Evolutionary conservation across 2,113 vertebrate species (phyloP).

Genomic region (Dipodomys ordii): DNA sequence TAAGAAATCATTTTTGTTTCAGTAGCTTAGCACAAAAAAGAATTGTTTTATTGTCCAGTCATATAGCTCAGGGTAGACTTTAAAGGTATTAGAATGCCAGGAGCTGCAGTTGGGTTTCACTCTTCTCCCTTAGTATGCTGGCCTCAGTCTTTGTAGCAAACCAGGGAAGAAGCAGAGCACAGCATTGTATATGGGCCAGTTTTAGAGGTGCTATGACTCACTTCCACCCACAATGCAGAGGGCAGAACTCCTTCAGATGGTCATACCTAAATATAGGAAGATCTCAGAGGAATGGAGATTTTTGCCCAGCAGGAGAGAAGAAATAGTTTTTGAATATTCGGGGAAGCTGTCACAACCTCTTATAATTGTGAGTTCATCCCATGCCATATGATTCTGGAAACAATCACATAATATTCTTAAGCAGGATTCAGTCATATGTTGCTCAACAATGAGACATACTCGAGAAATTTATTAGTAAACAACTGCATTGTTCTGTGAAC

Average conservation of each 20-base stretch:
- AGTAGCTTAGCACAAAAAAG: not conserved
- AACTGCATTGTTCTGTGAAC: not conserved
- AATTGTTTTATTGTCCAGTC: not conserved
- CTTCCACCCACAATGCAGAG: not conserved
- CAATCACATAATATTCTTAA: not conserved
- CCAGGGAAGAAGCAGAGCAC: not conserved
- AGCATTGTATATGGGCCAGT: not conserved
- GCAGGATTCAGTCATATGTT: not conserved
- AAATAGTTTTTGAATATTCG: conserved; percentile 21
- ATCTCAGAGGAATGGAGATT: not conserved
- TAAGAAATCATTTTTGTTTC: not conserved
- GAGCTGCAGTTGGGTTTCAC: not conserved
- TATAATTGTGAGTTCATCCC: not conserved
- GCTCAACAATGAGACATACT: not conserved
- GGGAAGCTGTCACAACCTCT: not conserved
- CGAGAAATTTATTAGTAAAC: not conserved
- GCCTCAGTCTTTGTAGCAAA: not conserved
- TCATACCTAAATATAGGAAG: not conserved
- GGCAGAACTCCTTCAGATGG: not conserved
- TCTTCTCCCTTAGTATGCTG: rapidly evolving
- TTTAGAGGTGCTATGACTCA: not conserved
- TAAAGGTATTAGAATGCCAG: not conserved
- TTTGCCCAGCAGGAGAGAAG: not conserved
- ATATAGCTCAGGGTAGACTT: not conserved
- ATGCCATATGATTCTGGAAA: not conserved